These are phyloP conservation scores for Limnothrissa miodon DNA, from an alignment of 2,113 vertebrate genomes.

Conservation along the genomic window DNA sequence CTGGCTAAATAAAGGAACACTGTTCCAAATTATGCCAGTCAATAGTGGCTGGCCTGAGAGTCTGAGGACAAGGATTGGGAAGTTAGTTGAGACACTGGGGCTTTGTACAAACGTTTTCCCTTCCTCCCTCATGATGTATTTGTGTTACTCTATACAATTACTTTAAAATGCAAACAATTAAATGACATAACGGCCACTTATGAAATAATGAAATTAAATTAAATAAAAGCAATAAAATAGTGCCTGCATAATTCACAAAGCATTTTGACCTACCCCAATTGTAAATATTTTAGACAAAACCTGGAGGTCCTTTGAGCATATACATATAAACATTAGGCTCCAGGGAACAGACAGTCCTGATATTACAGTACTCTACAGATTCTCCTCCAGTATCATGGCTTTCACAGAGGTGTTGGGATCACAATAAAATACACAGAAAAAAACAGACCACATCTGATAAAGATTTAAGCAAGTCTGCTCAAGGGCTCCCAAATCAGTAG, in stretches of 20 bases:
- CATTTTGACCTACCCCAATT: neutral
- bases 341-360: neutral
- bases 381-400: neutral
- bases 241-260: neutral
- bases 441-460: neutral
- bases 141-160: neutral
- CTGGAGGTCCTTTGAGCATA: neutral
- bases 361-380: neutral
- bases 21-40: neutral
- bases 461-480: neutral
- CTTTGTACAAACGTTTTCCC: neutral
- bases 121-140: neutral
- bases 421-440: neutral
- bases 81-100: neutral
- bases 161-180: neutral
- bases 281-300: neutral
- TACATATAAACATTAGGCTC: neutral
- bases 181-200: neutral
- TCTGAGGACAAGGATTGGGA: neutral
- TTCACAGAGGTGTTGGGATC: neutral
- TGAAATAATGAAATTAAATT: neutral
- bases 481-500: neutral
- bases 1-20: constrained; percentile 14
- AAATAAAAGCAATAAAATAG: too few relatives aligned
- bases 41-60: neutral